phyloP scores from a whole-genome alignment of 2,797 vertebrate species.

The Champsocephalus gunnari region DNA sequence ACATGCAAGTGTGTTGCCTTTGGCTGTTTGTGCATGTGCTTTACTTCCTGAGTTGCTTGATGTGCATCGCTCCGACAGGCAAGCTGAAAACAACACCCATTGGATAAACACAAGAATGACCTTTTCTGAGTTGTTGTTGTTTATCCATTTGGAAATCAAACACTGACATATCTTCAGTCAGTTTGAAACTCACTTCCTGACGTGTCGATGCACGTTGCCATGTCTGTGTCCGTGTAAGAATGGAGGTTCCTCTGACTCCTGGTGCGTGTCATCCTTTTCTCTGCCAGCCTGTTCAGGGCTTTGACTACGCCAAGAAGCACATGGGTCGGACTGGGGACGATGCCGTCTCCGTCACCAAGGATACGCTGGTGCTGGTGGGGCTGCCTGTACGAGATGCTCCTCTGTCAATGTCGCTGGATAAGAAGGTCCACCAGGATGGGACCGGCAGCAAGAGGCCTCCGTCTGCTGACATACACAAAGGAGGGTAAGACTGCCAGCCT shows the following conservation, averaged over 20 bases:
- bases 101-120: background rate
- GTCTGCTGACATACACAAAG: conserved; percentile 91
- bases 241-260: conserved; percentile 16
- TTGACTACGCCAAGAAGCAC: conserved; percentile 98
- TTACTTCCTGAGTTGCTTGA: conserved; percentile 6
- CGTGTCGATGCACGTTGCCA: conserved; percentile 2
- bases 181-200: conserved; percentile 3
- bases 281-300: conserved; percentile 95
- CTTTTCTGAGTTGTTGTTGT: background rate
- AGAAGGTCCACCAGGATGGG: conserved; percentile 91
- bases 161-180: background rate
- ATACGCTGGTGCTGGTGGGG: conserved; percentile 92
- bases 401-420: conserved; percentile 89
- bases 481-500: conserved; percentile 86
- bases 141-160: background rate
- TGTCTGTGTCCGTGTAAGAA: background rate
- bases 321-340: conserved; percentile 96
- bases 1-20: background rate
- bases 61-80: conserved; percentile 8
- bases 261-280: background rate
- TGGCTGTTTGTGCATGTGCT: conserved; percentile 40
- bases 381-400: conserved; percentile 92
- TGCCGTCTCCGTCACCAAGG: conserved; percentile 91
- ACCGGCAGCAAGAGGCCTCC: conserved; percentile 92
- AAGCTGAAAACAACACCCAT: background rate